A percentile compares a stretch with the other conserved stretches of the same genome.
Conservation (phyloP, 92 coral and sea anemone species). For the Palythoa heliodiscus region DNA sequence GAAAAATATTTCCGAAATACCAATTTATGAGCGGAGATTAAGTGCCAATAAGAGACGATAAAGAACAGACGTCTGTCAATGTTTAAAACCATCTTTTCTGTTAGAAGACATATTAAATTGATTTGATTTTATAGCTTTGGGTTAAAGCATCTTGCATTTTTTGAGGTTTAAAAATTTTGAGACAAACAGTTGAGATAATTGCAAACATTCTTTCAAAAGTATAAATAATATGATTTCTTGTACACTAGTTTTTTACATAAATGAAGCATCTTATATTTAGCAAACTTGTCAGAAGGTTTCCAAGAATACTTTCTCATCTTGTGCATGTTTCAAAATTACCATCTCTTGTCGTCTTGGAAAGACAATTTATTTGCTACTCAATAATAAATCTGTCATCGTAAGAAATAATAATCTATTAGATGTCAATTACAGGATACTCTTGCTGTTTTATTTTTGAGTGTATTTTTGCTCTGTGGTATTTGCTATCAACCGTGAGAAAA, state of each 20-base stretch:
- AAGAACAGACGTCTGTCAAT: neutral
- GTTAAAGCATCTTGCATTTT: neutral
- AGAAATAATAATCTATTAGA: neutral
- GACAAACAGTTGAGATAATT: neutral
- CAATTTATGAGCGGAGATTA: conserved; percentile 3
- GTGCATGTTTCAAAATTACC: neutral
- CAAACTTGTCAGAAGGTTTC: neutral
- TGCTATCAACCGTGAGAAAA: conserved; percentile 20
- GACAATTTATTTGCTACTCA: conserved; percentile 12
- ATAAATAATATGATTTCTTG: neutral
- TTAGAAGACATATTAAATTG: conserved; percentile 1
- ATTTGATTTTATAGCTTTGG: neutral
- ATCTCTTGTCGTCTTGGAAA: neutral
- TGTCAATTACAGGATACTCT: conserved; percentile 11
- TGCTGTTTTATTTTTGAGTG: neutral
- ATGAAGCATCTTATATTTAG: neutral
- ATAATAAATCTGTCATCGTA: conserved; percentile 36
- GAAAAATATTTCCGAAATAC: conserved; percentile 41
- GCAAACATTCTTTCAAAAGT: neutral
- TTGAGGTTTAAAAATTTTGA: neutral
- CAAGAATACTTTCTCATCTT: neutral
- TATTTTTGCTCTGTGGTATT: neutral
- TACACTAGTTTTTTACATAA: neutral
- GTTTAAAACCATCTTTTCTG: neutral
- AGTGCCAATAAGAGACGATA: conserved; percentile 21